Conservation (phyloP, 2,797 vertebrate species). For the Pipistrellus pipistrellus region DNA sequence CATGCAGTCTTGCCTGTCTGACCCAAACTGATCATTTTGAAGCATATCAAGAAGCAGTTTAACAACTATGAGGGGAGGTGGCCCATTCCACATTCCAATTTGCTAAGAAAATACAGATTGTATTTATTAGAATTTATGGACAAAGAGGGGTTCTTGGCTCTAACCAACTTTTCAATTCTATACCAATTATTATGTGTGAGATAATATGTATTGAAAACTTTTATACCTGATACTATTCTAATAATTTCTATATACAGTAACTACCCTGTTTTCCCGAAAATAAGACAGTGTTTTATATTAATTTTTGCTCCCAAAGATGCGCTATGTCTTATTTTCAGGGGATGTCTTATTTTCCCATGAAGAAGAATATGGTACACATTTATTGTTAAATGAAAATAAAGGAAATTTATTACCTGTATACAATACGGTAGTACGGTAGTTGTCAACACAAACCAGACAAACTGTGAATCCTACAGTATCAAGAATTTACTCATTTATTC, state of each 20-base stretch:
- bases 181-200: neutral
- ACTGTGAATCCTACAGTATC: no score
- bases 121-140: constrained; percentile 29
- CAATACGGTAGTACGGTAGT: no score
- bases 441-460: no score
- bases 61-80: neutral
- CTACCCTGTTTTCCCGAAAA: no score
- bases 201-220: neutral
- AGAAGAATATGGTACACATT: no score
- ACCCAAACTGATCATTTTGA: neutral
- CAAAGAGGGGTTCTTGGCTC: neutral
- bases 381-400: no score
- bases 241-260: neutral
- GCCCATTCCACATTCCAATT: neutral
- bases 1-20: neutral
- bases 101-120: neutral
- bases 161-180: neutral
- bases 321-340: no score
- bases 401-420: no score
- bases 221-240: neutral
- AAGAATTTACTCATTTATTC: no score
- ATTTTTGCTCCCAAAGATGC: no score
- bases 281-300: no score
- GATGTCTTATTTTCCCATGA: no score
- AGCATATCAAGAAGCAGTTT: neutral